Evolutionary conservation across 2,797 vertebrate genomes (phyloP).

Genomic region (Cetoscarus ocellatus): DNA sequence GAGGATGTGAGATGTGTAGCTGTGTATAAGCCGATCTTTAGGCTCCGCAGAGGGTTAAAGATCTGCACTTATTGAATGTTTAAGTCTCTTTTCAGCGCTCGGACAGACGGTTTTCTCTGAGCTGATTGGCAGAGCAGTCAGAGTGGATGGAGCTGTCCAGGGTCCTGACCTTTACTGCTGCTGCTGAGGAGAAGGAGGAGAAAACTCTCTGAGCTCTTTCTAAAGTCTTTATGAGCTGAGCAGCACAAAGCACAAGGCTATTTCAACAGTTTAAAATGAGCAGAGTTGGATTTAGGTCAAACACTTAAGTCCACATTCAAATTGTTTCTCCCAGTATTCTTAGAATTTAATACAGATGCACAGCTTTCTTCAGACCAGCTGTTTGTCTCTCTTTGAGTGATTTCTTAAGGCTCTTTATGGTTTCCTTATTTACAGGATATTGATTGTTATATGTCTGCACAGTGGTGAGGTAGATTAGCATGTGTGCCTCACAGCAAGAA

Average conservation of each 20-base stretch:
- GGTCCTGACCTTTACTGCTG: constrained; percentile 68
- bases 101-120: constrained; percentile 45
- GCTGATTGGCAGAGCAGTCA: constrained; percentile 50
- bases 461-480: too few relatives aligned
- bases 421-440: too few relatives aligned
- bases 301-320: constrained; percentile 5
- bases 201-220: constrained; percentile 36
- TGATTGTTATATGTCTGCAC: too few relatives aligned
- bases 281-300: constrained; percentile 22
- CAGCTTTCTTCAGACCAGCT: neutral
- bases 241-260: constrained; percentile 12
- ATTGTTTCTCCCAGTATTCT: neutral
- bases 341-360: neutral
- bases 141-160: constrained; percentile 58
- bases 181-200: constrained; percentile 11
- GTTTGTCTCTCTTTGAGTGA: neutral
- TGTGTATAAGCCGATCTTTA: constrained; percentile 49
- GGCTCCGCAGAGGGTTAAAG: constrained; percentile 29
- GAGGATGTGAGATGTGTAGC: constrained; percentile 38
- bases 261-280: constrained; percentile 28
- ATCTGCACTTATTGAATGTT: constrained; percentile 48
- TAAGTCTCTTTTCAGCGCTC: constrained; percentile 11
- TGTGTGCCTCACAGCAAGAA: too few relatives aligned
- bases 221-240: constrained; percentile 26
- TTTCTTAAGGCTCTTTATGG: too few relatives aligned